Conservation (phyloP, 2,888 invertebrate species). For the Ceraclea dissimilis region DNA sequence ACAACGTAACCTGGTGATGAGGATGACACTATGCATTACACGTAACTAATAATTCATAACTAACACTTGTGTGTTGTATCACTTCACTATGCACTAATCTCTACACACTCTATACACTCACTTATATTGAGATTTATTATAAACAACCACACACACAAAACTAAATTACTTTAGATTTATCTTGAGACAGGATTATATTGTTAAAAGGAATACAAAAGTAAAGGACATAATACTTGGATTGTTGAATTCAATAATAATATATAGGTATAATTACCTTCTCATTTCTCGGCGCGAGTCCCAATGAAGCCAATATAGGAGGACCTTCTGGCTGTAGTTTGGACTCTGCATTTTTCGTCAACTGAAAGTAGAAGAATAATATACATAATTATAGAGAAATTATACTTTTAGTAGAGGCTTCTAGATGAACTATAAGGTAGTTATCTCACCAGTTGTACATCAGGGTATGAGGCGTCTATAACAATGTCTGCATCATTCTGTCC, state of each 20-base stretch:
- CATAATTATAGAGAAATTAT: background rate
- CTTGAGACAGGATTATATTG: no score
- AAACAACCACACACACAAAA: no score
- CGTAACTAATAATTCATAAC: background rate
- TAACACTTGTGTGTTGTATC: no score
- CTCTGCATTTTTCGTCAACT: background rate
- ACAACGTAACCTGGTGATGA: background rate
- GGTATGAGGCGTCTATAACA: slow-evolving; percentile 45
- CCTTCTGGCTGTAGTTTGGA: slow-evolving; percentile 38
- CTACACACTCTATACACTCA: no score
- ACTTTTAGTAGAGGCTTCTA: background rate
- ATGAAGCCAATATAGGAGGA: slow-evolving; percentile 46
- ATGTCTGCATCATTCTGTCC: slow-evolving; percentile 48
- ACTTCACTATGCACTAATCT: background rate
- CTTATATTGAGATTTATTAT: no score
- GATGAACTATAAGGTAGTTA: background rate
- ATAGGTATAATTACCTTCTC: slow-evolving; percentile 47
- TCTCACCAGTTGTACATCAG: slow-evolving; percentile 41
- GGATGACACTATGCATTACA: background rate
- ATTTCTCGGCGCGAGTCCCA: slow-evolving; percentile 48
- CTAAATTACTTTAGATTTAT: no score
- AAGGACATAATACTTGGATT: no score
- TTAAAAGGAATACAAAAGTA: no score
- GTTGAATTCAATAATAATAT: no score
- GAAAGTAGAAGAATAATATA: no score